Percentiles rank a stretch among this genome's conserved stretches.
Evolutionary conservation across 2,113 vertebrate species (phyloP).

Genomic region (Agapornis roseicollis): DNA sequence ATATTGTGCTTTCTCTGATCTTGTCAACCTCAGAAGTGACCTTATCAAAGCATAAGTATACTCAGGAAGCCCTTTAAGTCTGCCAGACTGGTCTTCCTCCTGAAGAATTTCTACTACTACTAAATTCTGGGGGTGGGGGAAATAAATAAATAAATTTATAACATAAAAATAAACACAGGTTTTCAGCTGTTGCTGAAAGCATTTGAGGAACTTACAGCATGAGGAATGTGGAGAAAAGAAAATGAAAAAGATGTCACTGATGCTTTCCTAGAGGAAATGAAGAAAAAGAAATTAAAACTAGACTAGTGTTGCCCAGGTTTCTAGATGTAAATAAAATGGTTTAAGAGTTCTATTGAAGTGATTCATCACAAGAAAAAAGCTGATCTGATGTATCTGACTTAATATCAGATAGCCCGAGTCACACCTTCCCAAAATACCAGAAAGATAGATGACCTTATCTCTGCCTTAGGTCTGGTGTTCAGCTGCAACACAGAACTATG

Average conservation of each 20-base stretch:
- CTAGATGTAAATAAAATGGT: not conserved
- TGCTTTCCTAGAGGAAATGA: not conserved
- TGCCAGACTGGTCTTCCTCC: not conserved
- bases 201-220: not conserved
- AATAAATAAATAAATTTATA: not conserved
- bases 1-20: not conserved
- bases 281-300: not conserved
- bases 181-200: not conserved
- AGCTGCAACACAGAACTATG: not conserved
- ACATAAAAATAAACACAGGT: not conserved
- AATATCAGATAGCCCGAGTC: not conserved
- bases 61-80: not conserved
- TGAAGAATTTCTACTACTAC: not conserved
- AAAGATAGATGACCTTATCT: not conserved
- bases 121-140: not conserved
- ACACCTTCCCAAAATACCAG: not conserved
- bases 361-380: not conserved
- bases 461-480: not conserved
- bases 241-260: not conserved
- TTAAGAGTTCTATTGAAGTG: not conserved
- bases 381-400: not conserved
- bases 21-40: not conserved
- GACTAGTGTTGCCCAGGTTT: not conserved
- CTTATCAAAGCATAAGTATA: not conserved
- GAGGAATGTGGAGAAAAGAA: not conserved